Percentiles rank a stretch among this genome's conserved stretches.
Evolutionary conservation across 2,888 invertebrate species (phyloP).

Genomic region (Seira sanloemensis): DNA sequence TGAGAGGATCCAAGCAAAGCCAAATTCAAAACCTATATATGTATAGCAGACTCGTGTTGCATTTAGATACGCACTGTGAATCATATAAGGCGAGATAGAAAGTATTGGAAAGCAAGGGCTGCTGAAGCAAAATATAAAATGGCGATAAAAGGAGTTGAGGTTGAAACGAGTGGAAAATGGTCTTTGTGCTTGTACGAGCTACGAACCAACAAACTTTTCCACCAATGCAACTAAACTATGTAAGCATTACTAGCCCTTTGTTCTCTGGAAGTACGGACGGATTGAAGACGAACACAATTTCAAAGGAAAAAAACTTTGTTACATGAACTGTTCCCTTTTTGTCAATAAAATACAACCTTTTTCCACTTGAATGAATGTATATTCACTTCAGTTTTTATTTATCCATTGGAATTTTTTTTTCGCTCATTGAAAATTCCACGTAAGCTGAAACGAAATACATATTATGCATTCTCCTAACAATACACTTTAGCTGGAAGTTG

Average conservation of each 20-base stretch:
- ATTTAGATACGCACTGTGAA: too few relatives aligned
- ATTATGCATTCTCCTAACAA: not conserved
- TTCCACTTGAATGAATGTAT: constrained; percentile 36
- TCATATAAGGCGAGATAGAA: too few relatives aligned
- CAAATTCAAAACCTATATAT: too few relatives aligned
- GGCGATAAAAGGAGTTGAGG: not conserved
- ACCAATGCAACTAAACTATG: not conserved
- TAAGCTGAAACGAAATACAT: not conserved
- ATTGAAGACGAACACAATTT: not conserved
- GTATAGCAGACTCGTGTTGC: too few relatives aligned
- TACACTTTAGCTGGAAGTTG: not conserved
- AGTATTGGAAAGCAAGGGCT: too few relatives aligned
- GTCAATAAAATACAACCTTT: constrained; percentile 55
- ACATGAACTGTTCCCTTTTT: constrained; percentile 20
- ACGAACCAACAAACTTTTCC: too few relatives aligned
- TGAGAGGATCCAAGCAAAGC: not conserved
- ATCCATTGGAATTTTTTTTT: constrained; percentile 20
- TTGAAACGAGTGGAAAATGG: not conserved
- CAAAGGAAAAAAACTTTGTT: not conserved
- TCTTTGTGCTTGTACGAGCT: not conserved
- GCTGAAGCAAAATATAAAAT: not conserved
- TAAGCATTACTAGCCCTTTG: not conserved
- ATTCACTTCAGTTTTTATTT: constrained; percentile 21
- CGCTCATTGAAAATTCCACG: constrained; percentile 21
- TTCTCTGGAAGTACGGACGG: not conserved